Evolutionary conservation across 2,888 invertebrate genomes (phyloP).

Genomic region (Stictocephala bisonia): DNA sequence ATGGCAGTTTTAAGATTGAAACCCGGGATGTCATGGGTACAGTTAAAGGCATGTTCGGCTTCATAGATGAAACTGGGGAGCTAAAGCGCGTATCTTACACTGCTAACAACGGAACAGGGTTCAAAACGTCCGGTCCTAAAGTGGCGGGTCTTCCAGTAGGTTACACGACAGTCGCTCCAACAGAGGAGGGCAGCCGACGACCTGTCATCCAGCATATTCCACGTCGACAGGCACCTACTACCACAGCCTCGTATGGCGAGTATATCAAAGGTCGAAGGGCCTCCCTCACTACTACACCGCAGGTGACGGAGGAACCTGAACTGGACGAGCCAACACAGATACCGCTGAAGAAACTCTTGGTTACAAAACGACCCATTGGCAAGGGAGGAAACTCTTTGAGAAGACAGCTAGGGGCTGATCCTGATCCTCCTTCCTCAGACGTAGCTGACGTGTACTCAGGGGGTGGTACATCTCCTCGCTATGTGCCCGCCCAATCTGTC

Average conservation of each 20-base stretch:
- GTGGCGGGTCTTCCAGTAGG: neutral
- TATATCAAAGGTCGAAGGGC: constrained; percentile 47
- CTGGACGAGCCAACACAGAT: constrained; percentile 46
- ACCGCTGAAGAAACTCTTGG: constrained; percentile 52
- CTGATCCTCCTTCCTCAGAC: constrained; percentile 48
- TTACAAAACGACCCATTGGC: constrained; percentile 56
- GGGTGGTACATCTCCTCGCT: constrained; percentile 38
- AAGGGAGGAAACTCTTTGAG: constrained; percentile 51
- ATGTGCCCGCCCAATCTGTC: constrained; percentile 28
- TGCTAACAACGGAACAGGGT: constrained; percentile 67
- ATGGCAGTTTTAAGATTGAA: constrained; percentile 88
- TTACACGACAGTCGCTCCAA: constrained; percentile 34
- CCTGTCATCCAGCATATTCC: constrained; percentile 58
- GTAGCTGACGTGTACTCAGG: constrained; percentile 50
- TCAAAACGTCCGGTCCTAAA: constrained; percentile 49
- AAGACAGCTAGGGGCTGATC: constrained; percentile 50
- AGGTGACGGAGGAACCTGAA: constrained; percentile 36
- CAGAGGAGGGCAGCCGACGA: constrained; percentile 42
- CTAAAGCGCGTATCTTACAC: constrained; percentile 83
- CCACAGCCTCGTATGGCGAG: constrained; percentile 50
- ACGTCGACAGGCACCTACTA: constrained; percentile 41
- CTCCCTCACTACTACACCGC: constrained; percentile 12
- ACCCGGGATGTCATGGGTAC: constrained; percentile 82
- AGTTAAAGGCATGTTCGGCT: constrained; percentile 86
- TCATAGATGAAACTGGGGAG: constrained; percentile 80